These are phyloP conservation scores for Oligia strigilis DNA, from an alignment of 2,888 invertebrate species.

Conservation along the genomic window DNA sequence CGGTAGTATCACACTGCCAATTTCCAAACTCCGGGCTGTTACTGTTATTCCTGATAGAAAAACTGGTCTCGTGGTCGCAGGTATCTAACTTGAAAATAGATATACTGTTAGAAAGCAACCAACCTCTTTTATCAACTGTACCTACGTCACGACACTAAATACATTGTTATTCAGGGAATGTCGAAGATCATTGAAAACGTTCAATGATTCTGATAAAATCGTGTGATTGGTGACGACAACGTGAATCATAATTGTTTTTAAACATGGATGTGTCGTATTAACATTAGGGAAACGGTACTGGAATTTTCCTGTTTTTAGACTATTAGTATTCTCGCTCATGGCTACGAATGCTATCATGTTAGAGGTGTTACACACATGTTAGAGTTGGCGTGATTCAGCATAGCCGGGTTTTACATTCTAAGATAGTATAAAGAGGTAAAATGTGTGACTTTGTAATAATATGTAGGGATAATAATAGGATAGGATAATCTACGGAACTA, in stretches of 20 bases:
- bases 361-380: background rate
- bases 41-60: background rate
- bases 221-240: constrained; percentile 29
- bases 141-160: constrained; percentile 24
- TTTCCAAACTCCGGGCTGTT: background rate
- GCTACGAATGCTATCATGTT: constrained; percentile 3
- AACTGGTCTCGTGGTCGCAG: too few relatives aligned
- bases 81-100: background rate
- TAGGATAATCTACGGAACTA: too few relatives aligned
- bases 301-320: background rate
- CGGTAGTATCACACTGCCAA: too few relatives aligned
- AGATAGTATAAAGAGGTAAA: too few relatives aligned
- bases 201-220: constrained; percentile 32
- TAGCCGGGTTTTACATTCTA: background rate
- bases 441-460: too few relatives aligned
- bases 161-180: constrained; percentile 51
- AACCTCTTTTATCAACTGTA: constrained; percentile 24
- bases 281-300: constrained; percentile 6
- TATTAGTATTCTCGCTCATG: constrained; percentile 21
- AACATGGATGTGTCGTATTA: background rate
- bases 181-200: constrained; percentile 44
- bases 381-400: background rate
- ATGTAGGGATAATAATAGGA: too few relatives aligned
- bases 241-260: constrained; percentile 36
- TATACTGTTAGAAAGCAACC: background rate